Evolutionary conservation across 2,797 vertebrate species (phyloP).

Genomic region (Cossypha dichroa): DNA sequence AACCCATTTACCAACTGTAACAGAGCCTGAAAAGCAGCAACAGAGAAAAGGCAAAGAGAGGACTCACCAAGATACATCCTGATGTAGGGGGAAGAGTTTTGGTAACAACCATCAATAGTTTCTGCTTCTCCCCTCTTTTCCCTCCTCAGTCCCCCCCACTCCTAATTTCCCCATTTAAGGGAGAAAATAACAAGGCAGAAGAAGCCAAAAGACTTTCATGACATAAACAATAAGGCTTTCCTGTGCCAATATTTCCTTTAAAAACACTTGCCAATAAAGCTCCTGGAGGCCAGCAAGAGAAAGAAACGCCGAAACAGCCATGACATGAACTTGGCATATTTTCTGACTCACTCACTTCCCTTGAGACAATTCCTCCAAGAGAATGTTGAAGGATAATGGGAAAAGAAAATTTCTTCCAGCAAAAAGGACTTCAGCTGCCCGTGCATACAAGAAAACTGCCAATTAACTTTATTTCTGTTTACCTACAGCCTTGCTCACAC

Average conservation of each 20-base stretch:
- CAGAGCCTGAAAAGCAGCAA: background rate
- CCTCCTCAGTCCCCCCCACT: conserved; percentile 28
- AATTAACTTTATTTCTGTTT: conserved; percentile 71
- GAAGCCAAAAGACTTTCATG: conserved; percentile 66
- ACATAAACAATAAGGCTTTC: conserved; percentile 66
- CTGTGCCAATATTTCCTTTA: conserved; percentile 64
- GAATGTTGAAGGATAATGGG: conserved; percentile 61
- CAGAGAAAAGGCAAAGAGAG: background rate
- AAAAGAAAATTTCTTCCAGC: conserved; percentile 57
- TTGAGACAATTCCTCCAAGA: conserved; percentile 45
- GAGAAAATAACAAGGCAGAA: conserved; percentile 69
- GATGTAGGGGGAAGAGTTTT: background rate
- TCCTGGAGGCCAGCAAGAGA: conserved; percentile 62
- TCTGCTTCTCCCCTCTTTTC: conserved; percentile 24
- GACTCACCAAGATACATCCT: conserved; percentile 57
- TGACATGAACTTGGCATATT: conserved; percentile 65
- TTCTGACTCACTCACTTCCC: conserved; percentile 58
- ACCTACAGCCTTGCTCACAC: conserved; percentile 47
- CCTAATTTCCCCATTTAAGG: conserved; percentile 60
- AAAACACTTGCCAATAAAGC: conserved; percentile 65
- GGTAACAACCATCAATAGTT: background rate
- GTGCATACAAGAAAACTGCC: conserved; percentile 41
- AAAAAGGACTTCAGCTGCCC: conserved; percentile 39
- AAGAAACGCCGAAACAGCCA: conserved; percentile 59
- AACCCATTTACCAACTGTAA: background rate